Evolutionary conservation across 2,113 vertebrate genomes (phyloP), one percentile per base, ranked within the genome.

Genomic region (Aptenodytes patagonicus): DNA sequence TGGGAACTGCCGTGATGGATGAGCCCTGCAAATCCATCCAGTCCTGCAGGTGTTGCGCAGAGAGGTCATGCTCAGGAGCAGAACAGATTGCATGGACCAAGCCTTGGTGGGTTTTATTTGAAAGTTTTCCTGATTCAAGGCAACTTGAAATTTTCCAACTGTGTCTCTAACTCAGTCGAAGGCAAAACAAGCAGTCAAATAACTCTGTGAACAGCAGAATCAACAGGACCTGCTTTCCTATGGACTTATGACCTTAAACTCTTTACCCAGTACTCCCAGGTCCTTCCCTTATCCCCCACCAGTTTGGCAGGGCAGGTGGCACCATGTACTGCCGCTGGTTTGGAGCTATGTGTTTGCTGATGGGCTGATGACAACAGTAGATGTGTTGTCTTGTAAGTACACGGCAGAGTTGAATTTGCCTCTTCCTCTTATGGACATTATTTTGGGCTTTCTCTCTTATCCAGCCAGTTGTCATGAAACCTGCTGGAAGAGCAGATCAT

Each of bases 311-410:
- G 57, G n/a, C 47, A 73, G 78, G n/a, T n/a, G 32, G 40, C 54
- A 73, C 28, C 2, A 0, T 3, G 25, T 24, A 10, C 29, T 9
- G 58, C 36, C 2, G 6, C 57, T 90, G 65, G 16, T 24, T 18
- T 61, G 61, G 16, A 44, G 47, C 70, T 47, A 9, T 0, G 1
- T 18, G 14, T 12, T 65, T 42, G 73, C 17, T 57, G 76, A 24
- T 2, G 40, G 55, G 18, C 21, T 32, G 58, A 42, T 16, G 42
- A 42, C 42, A 52, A 28, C 29, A 28, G 19, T 3, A 18, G n/a
- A 12, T 0, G 0, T 16, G 17, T 21, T 68, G n/a, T 13, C 79
- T 78, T 54, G 28, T 52, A 9, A 49, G 26, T 22, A 15, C 1
- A 1, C 7, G n/a, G 3, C 66, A 57, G 71, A 65, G 31, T 16